Conservation (phyloP, 2,888 invertebrate species). For the Xiphydria camelus region DNA sequence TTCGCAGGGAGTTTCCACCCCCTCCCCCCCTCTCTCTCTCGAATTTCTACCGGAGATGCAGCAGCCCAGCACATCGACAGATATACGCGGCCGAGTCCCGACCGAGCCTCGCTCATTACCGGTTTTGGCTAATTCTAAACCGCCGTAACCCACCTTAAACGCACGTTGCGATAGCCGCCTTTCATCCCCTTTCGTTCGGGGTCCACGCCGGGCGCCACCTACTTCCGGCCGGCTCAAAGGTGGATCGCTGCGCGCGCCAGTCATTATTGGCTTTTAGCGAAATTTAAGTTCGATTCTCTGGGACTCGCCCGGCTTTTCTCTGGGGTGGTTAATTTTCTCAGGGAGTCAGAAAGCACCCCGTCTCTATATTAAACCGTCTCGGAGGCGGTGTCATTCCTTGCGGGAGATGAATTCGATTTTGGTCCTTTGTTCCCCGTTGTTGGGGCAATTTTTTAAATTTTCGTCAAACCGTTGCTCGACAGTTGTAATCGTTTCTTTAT, state of each 20-base stretch:
- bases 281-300: too few relatives aligned
- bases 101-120: slow-evolving; percentile 20
- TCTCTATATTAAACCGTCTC: too few relatives aligned
- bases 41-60: background rate
- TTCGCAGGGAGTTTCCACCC: too few relatives aligned
- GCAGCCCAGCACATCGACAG: too few relatives aligned
- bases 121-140: slow-evolving; percentile 23
- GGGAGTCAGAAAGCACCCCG: slow-evolving; percentile 2
- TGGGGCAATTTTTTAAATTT: too few relatives aligned
- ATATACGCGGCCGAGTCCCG: background rate
- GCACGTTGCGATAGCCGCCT: slow-evolving; percentile 19
- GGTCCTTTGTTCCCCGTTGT: too few relatives aligned
- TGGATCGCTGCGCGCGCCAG: slow-evolving; percentile 25
- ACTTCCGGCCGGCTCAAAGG: slow-evolving; percentile 30
- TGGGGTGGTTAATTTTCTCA: background rate
- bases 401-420: too few relatives aligned
- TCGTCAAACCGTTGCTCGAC: too few relatives aligned
- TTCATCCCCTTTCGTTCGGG: slow-evolving; percentile 32
- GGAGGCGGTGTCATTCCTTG: too few relatives aligned
- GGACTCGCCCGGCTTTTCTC: too few relatives aligned
- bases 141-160: slow-evolving; percentile 23
- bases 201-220: slow-evolving; percentile 27
- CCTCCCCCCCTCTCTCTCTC: background rate
- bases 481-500: too few relatives aligned
- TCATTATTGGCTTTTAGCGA: slow-evolving; percentile 37